Base-by-base conservation (phyloP, 2,888 invertebrate genomes). In the Charanyca ferruginea region DNA sequence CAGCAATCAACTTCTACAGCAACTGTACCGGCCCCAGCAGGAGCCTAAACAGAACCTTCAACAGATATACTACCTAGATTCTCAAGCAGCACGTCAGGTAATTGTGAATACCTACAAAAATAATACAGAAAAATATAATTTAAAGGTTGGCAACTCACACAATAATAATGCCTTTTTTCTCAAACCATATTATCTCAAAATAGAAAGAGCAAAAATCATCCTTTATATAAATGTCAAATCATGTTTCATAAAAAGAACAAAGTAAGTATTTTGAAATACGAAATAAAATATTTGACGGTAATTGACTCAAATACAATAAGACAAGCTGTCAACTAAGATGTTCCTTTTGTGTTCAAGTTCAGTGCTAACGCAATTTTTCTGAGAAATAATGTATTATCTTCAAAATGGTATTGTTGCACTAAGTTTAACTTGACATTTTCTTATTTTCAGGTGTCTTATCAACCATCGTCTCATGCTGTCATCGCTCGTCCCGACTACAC, bases 401-500 rank as follows among this genome's bases (percentile, higher is more conserved):
- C n/a, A 44, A 54, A 32, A 41, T 7, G 1, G 8, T 3, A 4
- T 42, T 35, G 16, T 25, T 28, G 28, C 8, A 16, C n/a, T 68
- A 16, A 41, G 52, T 38, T 49, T 7, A 47, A 54, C 25, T 28
- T 45, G 22, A 20, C 28, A 42, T 44, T 53, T 32, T 1, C 32
- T 22, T 28, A 0, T 41, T 86, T 86, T 55, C 83, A 94, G 94
- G 93, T 93, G 13, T 83, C 93, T 2, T 83, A 89, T 23, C 93
- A 93, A 59, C 94, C 95, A 13, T 73, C 79, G 7, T 95, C 95
- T 0, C 95, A 92, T 66, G 90, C 95, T 7, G 92, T 95, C 44
- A 95, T 95, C 57, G 90, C 94, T 20, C 93, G 95, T 28, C 95
- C 95, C 1, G 88, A 91, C 64, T 93, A 88, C 81, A 86, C 91